Evolutionary conservation across 2,113 vertebrate species (phyloP).

Genomic region (Camelus bactrianus): DNA sequence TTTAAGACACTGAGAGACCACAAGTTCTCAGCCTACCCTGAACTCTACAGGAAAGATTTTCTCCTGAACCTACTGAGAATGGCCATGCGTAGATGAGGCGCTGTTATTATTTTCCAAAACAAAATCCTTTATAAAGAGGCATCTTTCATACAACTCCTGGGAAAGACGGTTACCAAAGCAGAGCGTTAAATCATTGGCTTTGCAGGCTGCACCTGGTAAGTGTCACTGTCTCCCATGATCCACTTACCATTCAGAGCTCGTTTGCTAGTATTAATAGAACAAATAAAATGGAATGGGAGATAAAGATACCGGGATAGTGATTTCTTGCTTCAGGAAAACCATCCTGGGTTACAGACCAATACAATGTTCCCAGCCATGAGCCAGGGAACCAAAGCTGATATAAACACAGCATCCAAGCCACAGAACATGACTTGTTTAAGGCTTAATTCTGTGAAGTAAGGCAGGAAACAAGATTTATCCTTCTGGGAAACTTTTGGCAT

Average conservation of each 20-base stretch:
- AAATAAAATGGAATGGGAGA: constrained; percentile 86
- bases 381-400: constrained; percentile 88
- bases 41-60: constrained; percentile 58
- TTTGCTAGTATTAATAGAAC: constrained; percentile 87
- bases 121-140: constrained; percentile 78
- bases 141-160: constrained; percentile 83
- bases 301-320: constrained; percentile 78
- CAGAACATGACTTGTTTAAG: constrained; percentile 92
- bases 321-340: constrained; percentile 84
- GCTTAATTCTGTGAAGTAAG: constrained; percentile 92
- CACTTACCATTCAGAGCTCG: constrained; percentile 82
- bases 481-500: constrained; percentile 92
- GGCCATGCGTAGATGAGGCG: constrained; percentile 65
- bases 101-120: constrained; percentile 79
- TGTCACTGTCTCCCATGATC: constrained; percentile 85
- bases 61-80: constrained; percentile 62
- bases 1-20: constrained; percentile 72
- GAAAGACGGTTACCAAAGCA: constrained; percentile 83
- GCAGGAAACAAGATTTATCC: constrained; percentile 94
- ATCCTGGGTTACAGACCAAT: constrained; percentile 84
- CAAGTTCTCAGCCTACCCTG: constrained; percentile 71
- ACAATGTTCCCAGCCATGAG: constrained; percentile 84
- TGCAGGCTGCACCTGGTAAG: constrained; percentile 87
- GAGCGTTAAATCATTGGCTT: constrained; percentile 83
- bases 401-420: constrained; percentile 90